Conservation (phyloP, 37 sponge, comb jelly and placozoan genomes). For the Amphimedon queenslandica region DNA sequence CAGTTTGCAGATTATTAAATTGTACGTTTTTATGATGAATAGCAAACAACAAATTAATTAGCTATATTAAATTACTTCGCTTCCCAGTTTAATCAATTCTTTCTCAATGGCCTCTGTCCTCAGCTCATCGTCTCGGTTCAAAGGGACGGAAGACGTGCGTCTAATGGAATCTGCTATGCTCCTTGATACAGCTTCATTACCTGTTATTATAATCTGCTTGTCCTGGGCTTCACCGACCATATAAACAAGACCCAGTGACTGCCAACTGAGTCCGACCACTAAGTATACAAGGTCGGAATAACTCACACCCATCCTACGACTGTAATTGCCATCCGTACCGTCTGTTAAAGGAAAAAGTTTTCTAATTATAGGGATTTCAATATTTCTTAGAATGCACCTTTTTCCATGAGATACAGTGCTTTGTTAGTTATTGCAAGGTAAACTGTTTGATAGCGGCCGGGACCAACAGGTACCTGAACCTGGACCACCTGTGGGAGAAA, state of each 20-base stretch:
- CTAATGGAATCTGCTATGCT: slow-evolving; percentile 41
- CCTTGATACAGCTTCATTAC: slow-evolving; percentile 62
- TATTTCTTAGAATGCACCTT: slow-evolving; percentile 32
- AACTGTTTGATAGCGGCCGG: slow-evolving; percentile 31
- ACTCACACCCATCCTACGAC: slow-evolving; percentile 18
- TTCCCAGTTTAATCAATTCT: slow-evolving; percentile 55
- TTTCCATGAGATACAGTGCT: slow-evolving; percentile 46
- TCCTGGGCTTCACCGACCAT: not conserved
- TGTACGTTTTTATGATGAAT: too few relatives aligned
- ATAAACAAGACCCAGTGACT: slow-evolving; percentile 47
- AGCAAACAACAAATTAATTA: not conserved
- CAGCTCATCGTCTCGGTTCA: slow-evolving; percentile 44
- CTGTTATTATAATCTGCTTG: slow-evolving; percentile 37
- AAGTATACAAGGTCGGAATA: slow-evolving; percentile 42
- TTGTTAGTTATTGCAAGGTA: slow-evolving; percentile 48
- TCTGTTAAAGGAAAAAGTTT: slow-evolving; percentile 28
- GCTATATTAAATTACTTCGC: slow-evolving; percentile 22
- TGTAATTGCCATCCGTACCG: slow-evolving; percentile 46
- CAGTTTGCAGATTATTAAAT: too few relatives aligned
- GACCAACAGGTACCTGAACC: slow-evolving; percentile 34
- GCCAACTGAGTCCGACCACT: slow-evolving; percentile 60
- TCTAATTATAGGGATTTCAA: not conserved
- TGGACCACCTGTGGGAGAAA: slow-evolving; percentile 34
- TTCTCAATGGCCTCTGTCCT: slow-evolving; percentile 43
- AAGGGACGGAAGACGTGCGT: slow-evolving; percentile 19